Evolutionary conservation across 2,797 vertebrate genomes (phyloP), one percentile per base, ranked within the genome.

Genomic region (Cheirogaleus major): DNA sequence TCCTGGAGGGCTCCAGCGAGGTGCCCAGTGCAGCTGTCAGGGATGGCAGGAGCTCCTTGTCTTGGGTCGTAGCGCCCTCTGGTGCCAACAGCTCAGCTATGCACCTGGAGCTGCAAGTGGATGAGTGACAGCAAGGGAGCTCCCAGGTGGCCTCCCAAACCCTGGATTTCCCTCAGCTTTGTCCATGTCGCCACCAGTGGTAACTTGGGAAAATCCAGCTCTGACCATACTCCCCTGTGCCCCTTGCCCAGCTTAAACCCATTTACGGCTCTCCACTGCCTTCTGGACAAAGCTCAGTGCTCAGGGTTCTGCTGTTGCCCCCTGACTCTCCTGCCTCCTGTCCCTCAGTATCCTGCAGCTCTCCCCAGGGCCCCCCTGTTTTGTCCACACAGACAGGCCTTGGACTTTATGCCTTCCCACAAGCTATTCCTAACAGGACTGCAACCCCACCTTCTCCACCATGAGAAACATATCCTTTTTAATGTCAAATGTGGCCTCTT

Each of bases 61-160:
- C 92, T 79, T 96, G 43, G 93, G 82, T 85, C 75, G 43, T 4
- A 55, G 95, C 89, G 85, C 96, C 97, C 95, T 95, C 97, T 98
- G 79, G 92, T 95, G 97, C 20, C 52, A 10, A 75, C 0, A 80
- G 4, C 59, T 92, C 57, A 61, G 76, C 57, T 92, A 78, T 86
- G 93, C 90, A 22, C 63, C n/a, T 25, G 35, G 72, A 57, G 76
- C 75, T 30, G 30, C 3, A 11, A 35, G 48, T 2, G 22, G 45
- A 59, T 0, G 0, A 12, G 12, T 35, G 65, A 82, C 22, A 1
- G 52, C 48, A 13, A 43, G 11, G 38, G 32, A 32, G 70, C 15
- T 43, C n/a, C 3, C 32, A 4, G 1, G 18, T 7, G 25, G 61
- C 30, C 23, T 43, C 35, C 27, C 9, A 25, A 27, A 0, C 55